phyloP scores from a whole-genome alignment of 2,888 invertebrate genomes.

The Serripes groenlandicus region DNA sequence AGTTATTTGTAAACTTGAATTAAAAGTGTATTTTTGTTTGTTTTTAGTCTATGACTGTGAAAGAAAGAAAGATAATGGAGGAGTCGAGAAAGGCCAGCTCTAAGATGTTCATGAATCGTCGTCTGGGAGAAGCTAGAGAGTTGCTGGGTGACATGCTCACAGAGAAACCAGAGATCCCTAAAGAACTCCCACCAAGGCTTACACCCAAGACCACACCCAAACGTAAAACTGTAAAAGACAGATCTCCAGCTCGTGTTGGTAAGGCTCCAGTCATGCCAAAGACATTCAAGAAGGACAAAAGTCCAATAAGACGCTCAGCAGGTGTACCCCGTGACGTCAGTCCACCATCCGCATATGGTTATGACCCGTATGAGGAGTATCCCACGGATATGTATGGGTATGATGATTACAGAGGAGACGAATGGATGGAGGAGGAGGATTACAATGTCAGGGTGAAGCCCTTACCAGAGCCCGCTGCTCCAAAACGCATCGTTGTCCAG shows the following conservation, averaged over 20 bases:
- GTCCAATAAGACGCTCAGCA: constrained; percentile 8
- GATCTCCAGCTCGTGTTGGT: constrained; percentile 43
- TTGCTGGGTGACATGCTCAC: constrained; percentile 79
- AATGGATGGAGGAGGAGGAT: constrained; percentile 11
- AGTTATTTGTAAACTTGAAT: too few species aligned
- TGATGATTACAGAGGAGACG: constrained; percentile 27
- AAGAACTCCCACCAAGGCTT: constrained; percentile 56
- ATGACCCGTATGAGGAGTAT: constrained; percentile 20
- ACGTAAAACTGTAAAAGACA: constrained; percentile 45
- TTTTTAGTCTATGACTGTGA: constrained; percentile 49
- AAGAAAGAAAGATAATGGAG: constrained; percentile 40
- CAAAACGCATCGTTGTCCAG: constrained; percentile 27
- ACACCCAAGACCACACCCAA: constrained; percentile 28
- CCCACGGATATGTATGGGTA: constrained; percentile 34
- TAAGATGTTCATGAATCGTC: constrained; percentile 70
- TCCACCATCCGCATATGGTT: constrained; percentile 25
- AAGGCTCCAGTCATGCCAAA: constrained; percentile 19
- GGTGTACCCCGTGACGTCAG: constrained; percentile 59
- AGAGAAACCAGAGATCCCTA: constrained; percentile 75
- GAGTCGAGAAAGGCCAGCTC: constrained; percentile 54
- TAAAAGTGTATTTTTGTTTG: too few species aligned
- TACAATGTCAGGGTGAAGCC: neutral
- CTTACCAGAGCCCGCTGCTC: constrained; percentile 4
- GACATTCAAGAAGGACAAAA: constrained; percentile 22
- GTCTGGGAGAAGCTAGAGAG: constrained; percentile 77